These are phyloP conservation scores for Nothocercus nigrocapillus DNA, from an alignment of 2,113 vertebrate species.

Conservation along the genomic window DNA sequence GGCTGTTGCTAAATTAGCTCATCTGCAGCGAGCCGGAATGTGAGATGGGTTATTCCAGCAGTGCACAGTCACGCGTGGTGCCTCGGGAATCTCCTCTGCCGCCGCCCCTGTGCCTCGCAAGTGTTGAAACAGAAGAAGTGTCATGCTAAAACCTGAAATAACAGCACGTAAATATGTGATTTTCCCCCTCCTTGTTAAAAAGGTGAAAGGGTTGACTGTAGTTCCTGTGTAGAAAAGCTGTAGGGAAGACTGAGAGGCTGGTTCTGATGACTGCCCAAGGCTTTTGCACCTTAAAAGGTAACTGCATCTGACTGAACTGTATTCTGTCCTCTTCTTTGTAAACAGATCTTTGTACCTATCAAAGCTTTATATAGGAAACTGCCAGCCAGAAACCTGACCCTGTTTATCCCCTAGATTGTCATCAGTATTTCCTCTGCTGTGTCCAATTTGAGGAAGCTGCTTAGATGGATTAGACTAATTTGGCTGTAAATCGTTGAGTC, in stretches of 20 bases:
- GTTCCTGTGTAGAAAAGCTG: not conserved
- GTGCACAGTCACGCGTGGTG: not conserved
- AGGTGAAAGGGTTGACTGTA: not conserved
- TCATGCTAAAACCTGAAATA: not conserved
- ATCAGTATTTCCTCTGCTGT: not conserved
- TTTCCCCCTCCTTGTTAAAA: not conserved
- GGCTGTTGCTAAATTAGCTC: conserved; percentile 20
- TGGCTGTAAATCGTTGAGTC: not conserved
- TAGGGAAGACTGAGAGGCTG: not conserved
- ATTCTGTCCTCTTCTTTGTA: not conserved
- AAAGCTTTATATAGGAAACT: not conserved
- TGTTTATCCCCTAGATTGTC: not conserved
- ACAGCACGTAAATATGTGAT: not conserved
- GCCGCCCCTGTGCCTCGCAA: not conserved
- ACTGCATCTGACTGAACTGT: not conserved
- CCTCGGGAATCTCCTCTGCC: not conserved
- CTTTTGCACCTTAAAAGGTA: not conserved
- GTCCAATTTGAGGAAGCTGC: not conserved
- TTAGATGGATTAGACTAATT: not conserved
- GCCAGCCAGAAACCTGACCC: not conserved
- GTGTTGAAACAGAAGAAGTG: not conserved
- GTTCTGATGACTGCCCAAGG: not conserved
- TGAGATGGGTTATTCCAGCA: not conserved
- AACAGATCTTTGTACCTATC: not conserved
- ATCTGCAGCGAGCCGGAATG: not conserved